Base-by-base conservation (phyloP, 2,113 vertebrate genomes). In the Bubo scandiacus region DNA sequence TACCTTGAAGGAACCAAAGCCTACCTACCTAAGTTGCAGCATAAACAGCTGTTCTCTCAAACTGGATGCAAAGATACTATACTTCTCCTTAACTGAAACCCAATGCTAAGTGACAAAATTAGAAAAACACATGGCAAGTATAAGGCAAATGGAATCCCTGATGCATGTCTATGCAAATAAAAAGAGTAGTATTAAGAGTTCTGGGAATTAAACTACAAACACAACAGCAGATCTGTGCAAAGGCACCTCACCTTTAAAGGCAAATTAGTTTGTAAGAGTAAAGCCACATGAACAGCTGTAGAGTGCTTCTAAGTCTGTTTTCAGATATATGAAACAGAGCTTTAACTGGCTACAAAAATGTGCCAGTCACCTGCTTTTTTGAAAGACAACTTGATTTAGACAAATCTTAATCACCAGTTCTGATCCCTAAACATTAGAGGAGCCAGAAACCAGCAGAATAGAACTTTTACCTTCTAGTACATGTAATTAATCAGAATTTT, bases 151-250 rank as follows among this genome's bases (percentile, higher is more conserved):
- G 23, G 45, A 83, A 73, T 23, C 45, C 27, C 55, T 57, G 34
- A 61, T 29, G 29, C 30, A 16, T 15, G 34, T 40, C 67, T 59
- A 58, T 47, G 67, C 52, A 92, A 83, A 68, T 45, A 47, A 61
- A 18, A 18, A 26, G 49, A 32, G 22, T 30, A 23, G 49, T 9
- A 43, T 63, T 20, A 42, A 43, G 51, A 65, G 12, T n/a, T 61
- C 55, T 54, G 40, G 43, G 29, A 61, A 89, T 68, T 17, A 47
- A 16, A 19, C 58, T 42, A 63, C 13, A 40, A 57, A 52, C 23
- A 68, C 0, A 0, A 52, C 0, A 72, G 43, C 8, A 75, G 20
- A 57, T 29, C 10, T 40, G 12, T 36, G 16, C 47, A 80, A 67
- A 63, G 52, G 47, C 54, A 86, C 57, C 26, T 70, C 67, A 47